phyloP scores from a whole-genome alignment of 2,888 invertebrate genomes.

The Zaprionus bogoriensis region DNA sequence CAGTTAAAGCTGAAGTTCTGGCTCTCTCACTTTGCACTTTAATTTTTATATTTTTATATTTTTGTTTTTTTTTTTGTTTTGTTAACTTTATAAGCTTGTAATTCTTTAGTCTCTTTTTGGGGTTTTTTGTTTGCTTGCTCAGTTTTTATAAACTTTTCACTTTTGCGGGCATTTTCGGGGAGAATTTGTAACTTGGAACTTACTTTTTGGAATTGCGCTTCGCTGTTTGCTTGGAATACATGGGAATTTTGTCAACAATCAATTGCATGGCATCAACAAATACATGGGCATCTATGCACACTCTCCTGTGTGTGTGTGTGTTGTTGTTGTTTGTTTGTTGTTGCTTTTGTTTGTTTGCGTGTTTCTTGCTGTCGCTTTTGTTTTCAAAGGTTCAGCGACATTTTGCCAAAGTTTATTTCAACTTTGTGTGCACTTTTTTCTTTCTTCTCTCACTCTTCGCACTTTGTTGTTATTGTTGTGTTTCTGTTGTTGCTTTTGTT shows the following conservation, averaged over 20 bases:
- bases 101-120: slow-evolving; percentile 7
- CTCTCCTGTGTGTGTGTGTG: slow-evolving; percentile 30
- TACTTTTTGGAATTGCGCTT: slow-evolving; percentile 83
- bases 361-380: slow-evolving; percentile 17
- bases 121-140: slow-evolving; percentile 8
- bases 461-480: slow-evolving; percentile 30
- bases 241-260: slow-evolving; percentile 83
- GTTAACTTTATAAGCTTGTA: slow-evolving; percentile 1
- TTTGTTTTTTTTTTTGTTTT: slow-evolving; percentile 9
- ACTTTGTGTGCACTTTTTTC: slow-evolving; percentile 42
- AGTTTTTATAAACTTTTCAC: too few relatives aligned
- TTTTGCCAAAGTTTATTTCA: slow-evolving; percentile 49
- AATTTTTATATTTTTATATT: slow-evolving; percentile 14
- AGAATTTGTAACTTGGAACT: slow-evolving; percentile 65
- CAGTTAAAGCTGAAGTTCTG: slow-evolving; percentile 29
- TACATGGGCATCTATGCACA: slow-evolving; percentile 61
- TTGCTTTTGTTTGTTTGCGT: slow-evolving; percentile 23
- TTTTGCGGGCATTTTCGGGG: neutral
- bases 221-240: slow-evolving; percentile 83
- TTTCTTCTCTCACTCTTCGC: slow-evolving; percentile 37
- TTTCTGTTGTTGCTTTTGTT: slow-evolving; percentile 30
- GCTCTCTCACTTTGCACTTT: slow-evolving; percentile 8
- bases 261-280: slow-evolving; percentile 82
- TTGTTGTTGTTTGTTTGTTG: slow-evolving; percentile 35
- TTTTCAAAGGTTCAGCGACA: slow-evolving; percentile 55